Conservation (phyloP, 92 coral and sea anemone species). For the Phenganax stokvisi region DNA sequence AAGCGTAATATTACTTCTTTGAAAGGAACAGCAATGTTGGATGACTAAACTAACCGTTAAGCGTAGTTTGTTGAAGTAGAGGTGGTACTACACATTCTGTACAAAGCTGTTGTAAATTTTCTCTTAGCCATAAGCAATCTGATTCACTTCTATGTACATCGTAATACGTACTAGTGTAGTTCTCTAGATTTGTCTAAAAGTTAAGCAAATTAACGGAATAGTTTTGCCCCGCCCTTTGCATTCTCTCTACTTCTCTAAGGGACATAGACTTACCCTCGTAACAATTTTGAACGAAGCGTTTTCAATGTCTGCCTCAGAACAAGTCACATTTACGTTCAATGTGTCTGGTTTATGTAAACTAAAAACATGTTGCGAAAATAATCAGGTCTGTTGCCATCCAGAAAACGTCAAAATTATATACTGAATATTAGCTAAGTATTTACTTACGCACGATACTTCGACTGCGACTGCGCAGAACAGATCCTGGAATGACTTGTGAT, state of each 20-base stretch:
- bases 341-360: slow-evolving; percentile 74
- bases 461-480: slow-evolving; percentile 72
- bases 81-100: slow-evolving; percentile 91
- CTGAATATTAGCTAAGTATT: neutral
- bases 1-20: neutral
- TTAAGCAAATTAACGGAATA: neutral
- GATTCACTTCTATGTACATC: slow-evolving; percentile 96
- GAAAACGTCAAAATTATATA: too few species aligned
- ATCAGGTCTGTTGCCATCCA: too few species aligned
- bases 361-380: neutral
- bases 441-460: slow-evolving; percentile 49
- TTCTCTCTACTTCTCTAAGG: neutral
- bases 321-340: slow-evolving; percentile 84
- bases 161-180: slow-evolving; percentile 66
- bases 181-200: slow-evolving; percentile 66
- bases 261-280: slow-evolving; percentile 56
- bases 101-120: slow-evolving; percentile 75
- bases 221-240: neutral
- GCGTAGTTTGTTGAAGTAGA: slow-evolving; percentile 55
- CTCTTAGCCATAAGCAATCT: slow-evolving; percentile 91
- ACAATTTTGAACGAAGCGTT: slow-evolving; percentile 95
- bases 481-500: slow-evolving; percentile 80
- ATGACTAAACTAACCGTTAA: slow-evolving; percentile 3
- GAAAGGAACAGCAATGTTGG: neutral
- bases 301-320: slow-evolving; percentile 89